A percentile compares a stretch with the other conserved stretches of the same genome.
These are phyloP conservation scores for Pachyrhynchus sulphureomaculatus DNA, from an alignment of 1,140 invertebrate species.

Conservation along the genomic window DNA sequence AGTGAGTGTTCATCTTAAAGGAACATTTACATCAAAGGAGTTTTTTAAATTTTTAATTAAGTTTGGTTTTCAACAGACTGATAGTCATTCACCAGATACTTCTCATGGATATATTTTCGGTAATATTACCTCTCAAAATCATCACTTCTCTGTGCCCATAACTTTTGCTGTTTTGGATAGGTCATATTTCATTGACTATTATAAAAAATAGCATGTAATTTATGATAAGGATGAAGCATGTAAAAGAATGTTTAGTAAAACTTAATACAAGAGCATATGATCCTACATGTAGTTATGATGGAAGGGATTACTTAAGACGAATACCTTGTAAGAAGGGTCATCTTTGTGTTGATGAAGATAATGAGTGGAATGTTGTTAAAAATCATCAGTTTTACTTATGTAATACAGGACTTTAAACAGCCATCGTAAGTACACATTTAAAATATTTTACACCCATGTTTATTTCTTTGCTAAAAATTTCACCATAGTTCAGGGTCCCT, in stretches of 20 bases:
- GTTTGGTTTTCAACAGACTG: conserved; percentile 97
- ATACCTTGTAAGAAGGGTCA: conserved; percentile 79
- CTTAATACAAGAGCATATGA: conserved; percentile 83
- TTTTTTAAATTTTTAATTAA: conserved; percentile 93
- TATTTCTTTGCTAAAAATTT: no score
- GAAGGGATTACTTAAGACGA: conserved; percentile 84
- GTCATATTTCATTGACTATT: conserved; percentile 84
- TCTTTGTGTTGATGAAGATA: conserved; percentile 86
- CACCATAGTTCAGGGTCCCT: no score
- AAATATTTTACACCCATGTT: not conserved
- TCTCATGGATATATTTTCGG: conserved; percentile 94
- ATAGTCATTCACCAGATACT: conserved; percentile 73
- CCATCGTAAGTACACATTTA: conserved; percentile 68
- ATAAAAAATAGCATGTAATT: conserved; percentile 71
- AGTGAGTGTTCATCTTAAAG: conserved; percentile 56
- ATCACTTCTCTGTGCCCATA: conserved; percentile 65
- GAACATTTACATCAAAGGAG: conserved; percentile 67
- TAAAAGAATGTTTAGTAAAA: conserved; percentile 79
- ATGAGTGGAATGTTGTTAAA: conserved; percentile 79
- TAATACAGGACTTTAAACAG: conserved; percentile 82
- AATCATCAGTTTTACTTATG: conserved; percentile 92
- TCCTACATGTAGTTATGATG: conserved; percentile 69
- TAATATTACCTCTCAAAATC: conserved; percentile 80
- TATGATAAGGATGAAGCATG: conserved; percentile 70
- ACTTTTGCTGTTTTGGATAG: conserved; percentile 87